Base-by-base conservation (phyloP, 2,888 invertebrate genomes). In the Phania funesta region DNA sequence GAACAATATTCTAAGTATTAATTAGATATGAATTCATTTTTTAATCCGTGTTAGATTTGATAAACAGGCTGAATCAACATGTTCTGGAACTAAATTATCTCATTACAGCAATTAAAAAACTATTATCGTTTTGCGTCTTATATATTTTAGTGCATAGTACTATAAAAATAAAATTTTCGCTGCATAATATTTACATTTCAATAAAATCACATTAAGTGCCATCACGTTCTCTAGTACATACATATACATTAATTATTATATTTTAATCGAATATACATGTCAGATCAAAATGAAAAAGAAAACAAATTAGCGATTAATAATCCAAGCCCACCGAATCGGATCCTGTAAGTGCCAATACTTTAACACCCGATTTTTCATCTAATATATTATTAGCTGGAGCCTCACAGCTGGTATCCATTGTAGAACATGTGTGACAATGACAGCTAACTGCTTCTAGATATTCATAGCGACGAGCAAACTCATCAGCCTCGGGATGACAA, bases 381-480 rank as follows among this genome's bases (percentile, higher is more conserved):
- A 90, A 56, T 16, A 87, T 86, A 84, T 90, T 90, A 80, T 87
- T 90, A 5, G 88, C 87, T 3, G 93, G 91, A 1, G 94, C 94
- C 89, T 95, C 95, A 89, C 95, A 95, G 86, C 94, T 94, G 3
- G 95, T 95, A 87, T 94, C 93, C 20, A 93, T 92, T 0, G 94
- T 93, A 83, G 93, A 93, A 90, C 95, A 96, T 20, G 93, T 91
- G 80, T 93, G 93, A 87, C 97, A 97, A 85, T 93, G 93, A 88
- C 97, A 97, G 64, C 93, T 93, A 2, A 93, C 92, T 3, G 97
- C 96, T 88, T 97, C 96, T 85, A 95, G 93, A 86, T 95, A 96
- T 85, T 95, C 94, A 89, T 95, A 96, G 41, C 93, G 92, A 41
- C 95, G 93, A 0, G 95, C 95, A 60, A 94, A 94, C 0, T 86